Base-by-base conservation (phyloP, 2,888 invertebrate species). In the Tetranychus piercei region DNA sequence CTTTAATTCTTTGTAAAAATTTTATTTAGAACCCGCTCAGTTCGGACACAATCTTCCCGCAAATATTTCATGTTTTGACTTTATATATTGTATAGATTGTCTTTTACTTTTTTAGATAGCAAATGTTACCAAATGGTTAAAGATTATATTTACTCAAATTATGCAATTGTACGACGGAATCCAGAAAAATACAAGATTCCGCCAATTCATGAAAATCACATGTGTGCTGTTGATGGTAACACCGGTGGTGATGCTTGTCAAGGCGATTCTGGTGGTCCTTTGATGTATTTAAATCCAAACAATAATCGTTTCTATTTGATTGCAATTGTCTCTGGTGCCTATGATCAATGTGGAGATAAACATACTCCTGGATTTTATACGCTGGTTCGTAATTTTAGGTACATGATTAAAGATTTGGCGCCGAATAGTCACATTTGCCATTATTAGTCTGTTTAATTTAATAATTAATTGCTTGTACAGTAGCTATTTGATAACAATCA, bases 311-410 rank as follows among this genome's bases (percentile, higher is more conserved):
- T 69, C 20, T 69, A 69, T 69, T 9, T 69, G 69, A 69, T 69
- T 11, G 69, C n/a, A 20, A n/a, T 69, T 23, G 69, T 69, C 11
- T 69, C 69, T 11, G 69, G 69, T 69, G 69, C 69, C 22, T 69
- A 69, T 23, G 69, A 69, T 69, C 69, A 69, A 23, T 69, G 69
- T 69, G 69, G 69, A 20, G 69, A 69, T 69, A 69, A 69, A 23
- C 22, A 69, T 23, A 69, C 69, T 20, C 69, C 69, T 22, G 69
- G 69, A 5, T 69, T 69, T 22, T 69, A 69, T 69, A 69, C 69
- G 34, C 20, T 69, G 22, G 69, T 69, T 69, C 20, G 34, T 23
- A 23, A 69, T 22, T 69, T 69, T 23, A 69, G 69, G 20, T 23
- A 69, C 9, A 69, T 69, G 69, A 22, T 69, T 1, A 69, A 22